Evolutionary conservation across 1,140 invertebrate species (phyloP).

Genomic region (Rhopalosiphum padi): DNA sequence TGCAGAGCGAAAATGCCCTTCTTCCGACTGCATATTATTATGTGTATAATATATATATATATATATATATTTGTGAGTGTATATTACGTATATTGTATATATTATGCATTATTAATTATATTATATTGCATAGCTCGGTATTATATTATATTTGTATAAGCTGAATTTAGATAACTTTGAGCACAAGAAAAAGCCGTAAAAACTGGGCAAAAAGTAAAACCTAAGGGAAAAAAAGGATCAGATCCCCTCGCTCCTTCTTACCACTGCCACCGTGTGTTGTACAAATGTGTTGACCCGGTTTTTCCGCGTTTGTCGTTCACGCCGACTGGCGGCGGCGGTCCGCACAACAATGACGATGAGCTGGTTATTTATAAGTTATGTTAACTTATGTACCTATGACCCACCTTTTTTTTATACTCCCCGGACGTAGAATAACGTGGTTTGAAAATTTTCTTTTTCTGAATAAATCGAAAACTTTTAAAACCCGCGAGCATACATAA

Average conservation of each 20-base stretch:
- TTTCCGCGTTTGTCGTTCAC: not conserved
- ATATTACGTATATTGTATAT: too few relatives aligned
- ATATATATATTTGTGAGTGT: too few relatives aligned
- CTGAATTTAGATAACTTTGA: not conserved
- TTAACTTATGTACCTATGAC: not conserved
- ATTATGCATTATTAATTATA: too few relatives aligned
- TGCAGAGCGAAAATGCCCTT: not conserved
- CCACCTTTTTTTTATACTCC: not conserved
- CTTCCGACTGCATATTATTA: not conserved
- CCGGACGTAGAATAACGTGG: not conserved
- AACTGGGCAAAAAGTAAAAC: not conserved
- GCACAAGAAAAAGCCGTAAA: not conserved
- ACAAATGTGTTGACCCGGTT: not conserved
- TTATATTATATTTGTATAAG: not conserved
- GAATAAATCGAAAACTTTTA: not conserved
- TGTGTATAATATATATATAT: too few relatives aligned
- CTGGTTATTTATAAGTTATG: slow-evolving; percentile 16
- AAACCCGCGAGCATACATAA: not conserved
- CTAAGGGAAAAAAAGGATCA: not conserved
- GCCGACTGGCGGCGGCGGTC: not conserved
- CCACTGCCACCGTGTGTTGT: not conserved
- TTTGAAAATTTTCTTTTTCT: not conserved
- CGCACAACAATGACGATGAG: not conserved
- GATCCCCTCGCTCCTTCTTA: not conserved
- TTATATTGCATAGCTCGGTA: too few relatives aligned